Conservation (phyloP, 92 coral and sea anemone species). For the Diadumene lineata region DNA sequence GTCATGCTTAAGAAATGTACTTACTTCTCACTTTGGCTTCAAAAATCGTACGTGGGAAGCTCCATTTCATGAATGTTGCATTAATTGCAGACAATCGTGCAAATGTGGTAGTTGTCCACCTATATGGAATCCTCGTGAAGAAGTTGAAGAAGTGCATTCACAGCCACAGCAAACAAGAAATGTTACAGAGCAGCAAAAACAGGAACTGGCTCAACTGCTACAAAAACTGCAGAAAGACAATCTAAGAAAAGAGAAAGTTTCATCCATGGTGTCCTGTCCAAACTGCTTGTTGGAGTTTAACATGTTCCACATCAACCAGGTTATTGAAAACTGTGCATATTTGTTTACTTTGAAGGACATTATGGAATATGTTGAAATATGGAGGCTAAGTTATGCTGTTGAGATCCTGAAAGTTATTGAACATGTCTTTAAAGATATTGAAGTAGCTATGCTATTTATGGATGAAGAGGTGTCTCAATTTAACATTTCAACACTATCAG, state of each 20-base stretch:
- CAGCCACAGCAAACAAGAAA: slow-evolving; percentile 8
- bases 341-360: slow-evolving; percentile 54
- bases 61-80: too few relatives aligned
- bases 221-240: slow-evolving; percentile 4
- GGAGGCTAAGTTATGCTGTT: slow-evolving; percentile 52
- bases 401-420: not conserved
- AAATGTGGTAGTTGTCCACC: too few relatives aligned
- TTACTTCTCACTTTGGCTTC: slow-evolving; percentile 23
- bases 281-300: slow-evolving; percentile 59
- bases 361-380: slow-evolving; percentile 47
- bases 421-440: slow-evolving; percentile 8
- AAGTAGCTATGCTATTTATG: not conserved
- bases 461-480: not conserved
- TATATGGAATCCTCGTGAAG: too few relatives aligned
- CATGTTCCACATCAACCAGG: slow-evolving; percentile 62
- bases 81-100: too few relatives aligned
- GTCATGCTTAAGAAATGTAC: slow-evolving; percentile 7
- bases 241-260: not conserved
- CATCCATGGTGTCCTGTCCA: slow-evolving; percentile 62
- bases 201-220: not conserved
- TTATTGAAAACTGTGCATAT: slow-evolving; percentile 26
- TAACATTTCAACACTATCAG: slow-evolving; percentile 32
- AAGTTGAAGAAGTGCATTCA: not conserved
- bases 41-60: too few relatives aligned
- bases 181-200: not conserved